These are phyloP conservation scores for Patella ulyssiponensis DNA, from an alignment of 2,888 invertebrate genomes.

Conservation along the genomic window DNA sequence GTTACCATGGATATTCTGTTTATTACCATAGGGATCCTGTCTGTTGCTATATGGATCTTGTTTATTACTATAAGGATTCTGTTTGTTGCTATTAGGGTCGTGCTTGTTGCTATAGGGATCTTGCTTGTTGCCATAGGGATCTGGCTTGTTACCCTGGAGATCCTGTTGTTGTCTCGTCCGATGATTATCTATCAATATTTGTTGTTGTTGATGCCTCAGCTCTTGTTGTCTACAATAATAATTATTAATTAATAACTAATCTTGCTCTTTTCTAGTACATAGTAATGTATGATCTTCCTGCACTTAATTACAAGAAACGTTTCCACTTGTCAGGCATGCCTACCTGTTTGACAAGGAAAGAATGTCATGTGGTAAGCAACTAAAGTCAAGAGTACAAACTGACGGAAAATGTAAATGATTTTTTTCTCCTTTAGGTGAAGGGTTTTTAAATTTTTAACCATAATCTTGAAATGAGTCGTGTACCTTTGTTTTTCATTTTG, in stretches of 20 bases:
- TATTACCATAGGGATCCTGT: neutral
- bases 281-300: no score
- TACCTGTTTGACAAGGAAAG: no score
- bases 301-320: no score
- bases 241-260: no score
- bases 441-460: no score
- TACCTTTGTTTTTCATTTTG: slow-evolving; percentile 8
- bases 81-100: neutral
- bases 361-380: no score
- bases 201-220: slow-evolving; percentile 71
- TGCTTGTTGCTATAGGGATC: neutral
- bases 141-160: slow-evolving; percentile 11
- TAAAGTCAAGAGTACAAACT: no score
- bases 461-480: no score
- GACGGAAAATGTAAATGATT: no score
- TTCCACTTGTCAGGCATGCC: no score
- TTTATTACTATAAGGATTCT: neutral
- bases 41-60: neutral
- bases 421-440: no score
- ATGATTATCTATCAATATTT: slow-evolving; percentile 41
- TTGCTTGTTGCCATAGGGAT: slow-evolving; percentile 30
- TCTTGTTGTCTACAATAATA: slow-evolving; percentile 70
- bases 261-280: no score
- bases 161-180: slow-evolving; percentile 20
- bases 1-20: neutral